These are phyloP conservation scores for Hirudinaria manillensis DNA, from an alignment of 2,888 invertebrate genomes.

Conservation along the genomic window DNA sequence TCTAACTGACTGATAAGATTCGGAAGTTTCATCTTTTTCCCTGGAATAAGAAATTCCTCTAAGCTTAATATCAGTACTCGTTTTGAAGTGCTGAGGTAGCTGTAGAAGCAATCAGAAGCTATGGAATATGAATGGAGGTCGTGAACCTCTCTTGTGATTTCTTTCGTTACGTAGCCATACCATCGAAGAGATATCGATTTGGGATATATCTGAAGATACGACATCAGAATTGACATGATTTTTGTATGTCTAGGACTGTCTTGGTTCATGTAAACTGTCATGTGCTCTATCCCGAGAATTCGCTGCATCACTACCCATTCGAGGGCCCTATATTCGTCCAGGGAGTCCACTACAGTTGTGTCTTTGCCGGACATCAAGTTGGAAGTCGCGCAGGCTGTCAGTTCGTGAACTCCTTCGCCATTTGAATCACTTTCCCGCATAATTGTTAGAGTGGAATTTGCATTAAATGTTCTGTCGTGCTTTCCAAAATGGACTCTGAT, in stretches of 20 bases:
- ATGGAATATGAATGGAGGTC: constrained; percentile 18
- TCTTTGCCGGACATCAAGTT: neutral
- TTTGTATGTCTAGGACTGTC: constrained; percentile 1
- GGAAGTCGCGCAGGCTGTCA: neutral
- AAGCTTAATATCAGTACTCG: constrained; percentile 35
- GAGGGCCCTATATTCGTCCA: constrained; percentile 6
- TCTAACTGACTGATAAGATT: neutral
- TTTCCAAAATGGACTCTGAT: no score
- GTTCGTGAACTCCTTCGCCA: no score
- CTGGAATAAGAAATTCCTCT: constrained; percentile 38
- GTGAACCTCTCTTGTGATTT: neutral
- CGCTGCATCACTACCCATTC: constrained; percentile 29
- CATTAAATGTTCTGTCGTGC: no score
- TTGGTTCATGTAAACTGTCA: constrained; percentile 17
- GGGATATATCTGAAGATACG: neutral
- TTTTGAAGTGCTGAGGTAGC: constrained; percentile 37
- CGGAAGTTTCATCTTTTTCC: constrained; percentile 24
- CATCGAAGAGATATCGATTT: neutral
- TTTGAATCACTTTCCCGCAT: no score
- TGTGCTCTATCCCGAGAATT: constrained; percentile 19
- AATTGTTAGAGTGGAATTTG: no score
- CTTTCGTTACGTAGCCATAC: neutral
- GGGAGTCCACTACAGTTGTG: neutral
- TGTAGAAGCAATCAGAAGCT: constrained; percentile 38
- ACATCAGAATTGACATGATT: neutral